A percentile compares a stretch with the other conserved stretches of the same genome.
These are phyloP conservation scores for Ceratina australensis DNA, from an alignment of 1,140 invertebrate species.

Conservation along the genomic window DNA sequence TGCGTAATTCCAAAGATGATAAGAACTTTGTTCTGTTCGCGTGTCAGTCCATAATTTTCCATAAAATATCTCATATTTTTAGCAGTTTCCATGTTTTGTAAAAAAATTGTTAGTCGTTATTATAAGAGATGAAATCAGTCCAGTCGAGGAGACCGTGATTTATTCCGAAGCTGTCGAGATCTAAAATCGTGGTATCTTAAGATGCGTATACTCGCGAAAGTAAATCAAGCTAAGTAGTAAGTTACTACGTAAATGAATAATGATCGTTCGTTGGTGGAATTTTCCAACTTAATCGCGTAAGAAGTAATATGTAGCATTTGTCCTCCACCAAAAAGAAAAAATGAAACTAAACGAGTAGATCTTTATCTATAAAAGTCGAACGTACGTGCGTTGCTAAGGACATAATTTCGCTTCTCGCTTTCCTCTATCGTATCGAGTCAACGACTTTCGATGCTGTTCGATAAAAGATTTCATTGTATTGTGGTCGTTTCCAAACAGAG, in stretches of 20 bases:
- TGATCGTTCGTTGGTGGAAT: conserved; percentile 14
- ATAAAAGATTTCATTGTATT: conserved; percentile 33
- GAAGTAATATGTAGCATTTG: conserved; percentile 41
- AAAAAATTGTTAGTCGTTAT: conserved; percentile 7
- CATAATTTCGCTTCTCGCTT: conserved; percentile 2
- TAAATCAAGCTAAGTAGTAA: conserved; percentile 22
- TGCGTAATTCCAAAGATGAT: conserved; percentile 23
- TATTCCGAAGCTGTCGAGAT: conserved; percentile 17
- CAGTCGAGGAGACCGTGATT: neutral
- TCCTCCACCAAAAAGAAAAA: conserved; percentile 26
- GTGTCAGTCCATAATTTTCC: conserved; percentile 34
- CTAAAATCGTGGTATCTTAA: conserved; percentile 16
- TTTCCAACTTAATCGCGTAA: conserved; percentile 32
- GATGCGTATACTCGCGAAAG: conserved; percentile 11
- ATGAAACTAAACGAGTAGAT: conserved; percentile 28
- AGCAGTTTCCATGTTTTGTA: conserved; percentile 5
- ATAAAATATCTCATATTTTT: conserved; percentile 28
- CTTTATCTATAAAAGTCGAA: conserved; percentile 24
- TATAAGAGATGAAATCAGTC: neutral
- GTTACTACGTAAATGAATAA: conserved; percentile 17
- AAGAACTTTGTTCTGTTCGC: conserved; percentile 13
- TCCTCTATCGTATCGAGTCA: neutral
- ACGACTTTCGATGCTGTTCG: conserved; percentile 26
- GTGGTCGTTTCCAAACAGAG: conserved; percentile 36
- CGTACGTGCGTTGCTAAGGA: conserved; percentile 18